Evolutionary conservation across 1,140 invertebrate genomes (phyloP).

Genomic region (Drosophila arawakana): DNA sequence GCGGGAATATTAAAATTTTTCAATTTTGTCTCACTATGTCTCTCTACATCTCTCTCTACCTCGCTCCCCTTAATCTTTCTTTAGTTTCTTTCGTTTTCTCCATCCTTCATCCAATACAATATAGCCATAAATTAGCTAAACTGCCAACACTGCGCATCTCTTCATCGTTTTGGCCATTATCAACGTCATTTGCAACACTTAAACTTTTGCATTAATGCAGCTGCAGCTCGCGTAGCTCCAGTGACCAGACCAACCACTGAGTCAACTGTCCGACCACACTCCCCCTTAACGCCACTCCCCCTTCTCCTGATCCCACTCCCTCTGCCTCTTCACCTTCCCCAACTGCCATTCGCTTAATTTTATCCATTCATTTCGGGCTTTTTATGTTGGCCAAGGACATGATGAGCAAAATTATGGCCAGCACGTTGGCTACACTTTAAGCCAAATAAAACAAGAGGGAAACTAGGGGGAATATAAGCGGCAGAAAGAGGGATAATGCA

Average conservation of each 20-base stretch:
- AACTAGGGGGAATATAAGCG: too few relatives aligned
- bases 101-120: neutral
- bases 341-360: slow-evolving; percentile 48
- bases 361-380: slow-evolving; percentile 46
- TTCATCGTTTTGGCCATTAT: slow-evolving; percentile 43
- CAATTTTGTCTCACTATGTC: neutral
- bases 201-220: slow-evolving; percentile 56
- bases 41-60: neutral
- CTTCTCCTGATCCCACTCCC: too few relatives aligned
- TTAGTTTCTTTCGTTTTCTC: too few relatives aligned
- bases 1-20: too few relatives aligned
- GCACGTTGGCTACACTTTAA: slow-evolving; percentile 3
- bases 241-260: slow-evolving; percentile 43
- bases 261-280: slow-evolving; percentile 31
- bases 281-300: neutral
- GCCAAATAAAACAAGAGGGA: neutral
- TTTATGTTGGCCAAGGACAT: slow-evolving; percentile 55
- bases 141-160: neutral
- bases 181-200: slow-evolving; percentile 61
- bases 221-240: slow-evolving; percentile 19
- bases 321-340: neutral
- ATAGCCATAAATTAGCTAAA: too few relatives aligned
- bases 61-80: neutral
- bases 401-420: slow-evolving; percentile 43
- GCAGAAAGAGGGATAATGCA: neutral